Evolutionary conservation across 2,888 invertebrate genomes (phyloP).

Genomic region (Prosopocoilus inquinatus): DNA sequence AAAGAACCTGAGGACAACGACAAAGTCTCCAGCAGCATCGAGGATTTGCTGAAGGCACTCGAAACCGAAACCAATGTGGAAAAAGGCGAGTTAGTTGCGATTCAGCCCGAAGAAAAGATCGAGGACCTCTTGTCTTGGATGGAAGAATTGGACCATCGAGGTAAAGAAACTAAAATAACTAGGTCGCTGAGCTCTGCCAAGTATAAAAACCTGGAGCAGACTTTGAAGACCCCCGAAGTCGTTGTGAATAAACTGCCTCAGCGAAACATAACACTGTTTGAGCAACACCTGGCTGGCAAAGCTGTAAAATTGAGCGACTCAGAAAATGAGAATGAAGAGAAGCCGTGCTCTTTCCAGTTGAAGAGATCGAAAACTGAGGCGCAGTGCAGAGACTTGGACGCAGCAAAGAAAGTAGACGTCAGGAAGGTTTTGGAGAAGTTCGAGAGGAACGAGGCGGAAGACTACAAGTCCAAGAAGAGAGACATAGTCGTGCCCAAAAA

Average conservation of each 20-base stretch:
- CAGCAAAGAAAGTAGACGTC: constrained; percentile 46
- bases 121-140: constrained; percentile 49
- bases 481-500: constrained; percentile 21
- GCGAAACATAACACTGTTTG: constrained; percentile 47
- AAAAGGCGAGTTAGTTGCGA: constrained; percentile 24
- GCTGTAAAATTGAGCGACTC: constrained; percentile 30
- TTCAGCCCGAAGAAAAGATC: constrained; percentile 42
- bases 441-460: constrained; percentile 35
- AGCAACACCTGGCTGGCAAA: constrained; percentile 44
- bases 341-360: constrained; percentile 30
- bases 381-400: constrained; percentile 45
- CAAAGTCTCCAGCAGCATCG: constrained; percentile 46
- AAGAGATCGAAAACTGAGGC: constrained; percentile 46
- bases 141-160: constrained; percentile 47
- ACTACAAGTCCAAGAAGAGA: constrained; percentile 12
- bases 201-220: constrained; percentile 47
- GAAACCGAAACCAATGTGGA: constrained; percentile 41
- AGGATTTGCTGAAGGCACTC: constrained; percentile 48
- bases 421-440: constrained; percentile 48
- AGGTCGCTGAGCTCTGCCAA: constrained; percentile 45
- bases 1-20: constrained; percentile 32
- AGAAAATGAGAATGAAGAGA: constrained; percentile 25
- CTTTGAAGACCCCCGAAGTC: constrained; percentile 42
- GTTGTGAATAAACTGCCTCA: constrained; percentile 46
- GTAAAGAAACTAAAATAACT: constrained; percentile 38